These are phyloP conservation scores for Slavum lentiscoides DNA, from an alignment of 2,888 invertebrate species.

Conservation along the genomic window DNA sequence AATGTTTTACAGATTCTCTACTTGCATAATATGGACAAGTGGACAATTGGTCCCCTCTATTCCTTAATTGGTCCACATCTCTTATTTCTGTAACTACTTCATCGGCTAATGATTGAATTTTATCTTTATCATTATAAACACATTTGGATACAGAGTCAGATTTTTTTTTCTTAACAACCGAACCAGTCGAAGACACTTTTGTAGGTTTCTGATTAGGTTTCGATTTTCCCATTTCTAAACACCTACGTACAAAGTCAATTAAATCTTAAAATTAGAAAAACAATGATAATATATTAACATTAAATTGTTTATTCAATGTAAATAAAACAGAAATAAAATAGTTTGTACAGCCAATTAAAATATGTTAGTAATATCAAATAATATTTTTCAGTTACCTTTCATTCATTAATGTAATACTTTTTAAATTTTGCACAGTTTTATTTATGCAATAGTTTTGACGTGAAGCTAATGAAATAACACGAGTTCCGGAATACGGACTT, in stretches of 20 bases:
- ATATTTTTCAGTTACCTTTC: constrained; percentile 67
- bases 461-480: constrained; percentile 84
- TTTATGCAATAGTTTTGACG: constrained; percentile 91
- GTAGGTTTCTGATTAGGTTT: constrained; percentile 64
- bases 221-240: constrained; percentile 77
- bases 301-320: constrained; percentile 45
- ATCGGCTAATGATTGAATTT: constrained; percentile 70
- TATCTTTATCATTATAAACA: constrained; percentile 68
- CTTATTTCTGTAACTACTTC: constrained; percentile 70
- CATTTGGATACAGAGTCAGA: constrained; percentile 66
- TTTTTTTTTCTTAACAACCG: constrained; percentile 65
- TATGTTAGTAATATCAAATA: neutral
- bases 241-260: constrained; percentile 62
- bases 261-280: neutral
- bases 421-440: constrained; percentile 72
- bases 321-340: neutral
- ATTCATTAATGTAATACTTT: constrained; percentile 80
- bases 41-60: constrained; percentile 68
- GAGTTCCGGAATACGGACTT: constrained; percentile 74
- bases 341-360: neutral
- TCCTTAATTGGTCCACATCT: constrained; percentile 86
- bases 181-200: constrained; percentile 65
- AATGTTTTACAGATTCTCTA: constrained; percentile 77
- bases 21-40: constrained; percentile 95
- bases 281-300: neutral